phyloP scores from a whole-genome alignment of 2,113 vertebrate species.

The Dipodomys stephensi region DNA sequence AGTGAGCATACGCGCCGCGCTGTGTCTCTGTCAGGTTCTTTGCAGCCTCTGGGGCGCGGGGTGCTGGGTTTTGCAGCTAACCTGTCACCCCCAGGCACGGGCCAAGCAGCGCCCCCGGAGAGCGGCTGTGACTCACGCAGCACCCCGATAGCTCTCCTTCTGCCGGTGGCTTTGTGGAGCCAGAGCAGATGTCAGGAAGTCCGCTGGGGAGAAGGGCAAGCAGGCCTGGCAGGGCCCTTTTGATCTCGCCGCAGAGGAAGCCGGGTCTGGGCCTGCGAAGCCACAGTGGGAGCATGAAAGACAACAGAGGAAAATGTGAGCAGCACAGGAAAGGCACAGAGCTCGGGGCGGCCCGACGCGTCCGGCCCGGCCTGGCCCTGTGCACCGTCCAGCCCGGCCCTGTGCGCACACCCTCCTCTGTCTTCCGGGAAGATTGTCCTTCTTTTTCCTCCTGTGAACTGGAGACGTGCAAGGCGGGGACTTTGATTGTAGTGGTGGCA shows the following conservation, averaged over 20 bases:
- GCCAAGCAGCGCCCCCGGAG: constrained; percentile 51
- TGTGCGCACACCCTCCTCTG: background rate
- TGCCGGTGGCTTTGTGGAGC: background rate
- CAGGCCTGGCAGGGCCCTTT: constrained; percentile 75
- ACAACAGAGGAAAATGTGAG: constrained; percentile 75
- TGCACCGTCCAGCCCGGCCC: background rate
- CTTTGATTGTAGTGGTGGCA: constrained; percentile 71
- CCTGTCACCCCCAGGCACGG: background rate
- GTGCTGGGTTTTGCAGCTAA: background rate
- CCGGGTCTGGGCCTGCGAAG: constrained; percentile 68
- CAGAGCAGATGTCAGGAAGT: constrained; percentile 79
- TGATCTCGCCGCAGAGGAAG: constrained; percentile 85
- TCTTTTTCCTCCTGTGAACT: constrained; percentile 1
- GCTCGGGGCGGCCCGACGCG: background rate
- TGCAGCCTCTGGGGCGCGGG: background rate
- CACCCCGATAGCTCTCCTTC: background rate
- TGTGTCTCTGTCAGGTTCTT: background rate
- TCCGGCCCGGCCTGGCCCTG: background rate
- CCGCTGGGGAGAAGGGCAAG: constrained; percentile 53
- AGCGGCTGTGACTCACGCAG: background rate
- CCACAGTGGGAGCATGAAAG: constrained; percentile 78
- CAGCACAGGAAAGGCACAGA: constrained; percentile 73
- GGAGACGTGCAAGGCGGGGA: constrained; percentile 44
- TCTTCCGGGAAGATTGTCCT: constrained; percentile 34
- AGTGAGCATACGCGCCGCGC: background rate